Evolutionary conservation across 2,888 invertebrate species (phyloP).

Genomic region (Fissipunctia ypsillon): DNA sequence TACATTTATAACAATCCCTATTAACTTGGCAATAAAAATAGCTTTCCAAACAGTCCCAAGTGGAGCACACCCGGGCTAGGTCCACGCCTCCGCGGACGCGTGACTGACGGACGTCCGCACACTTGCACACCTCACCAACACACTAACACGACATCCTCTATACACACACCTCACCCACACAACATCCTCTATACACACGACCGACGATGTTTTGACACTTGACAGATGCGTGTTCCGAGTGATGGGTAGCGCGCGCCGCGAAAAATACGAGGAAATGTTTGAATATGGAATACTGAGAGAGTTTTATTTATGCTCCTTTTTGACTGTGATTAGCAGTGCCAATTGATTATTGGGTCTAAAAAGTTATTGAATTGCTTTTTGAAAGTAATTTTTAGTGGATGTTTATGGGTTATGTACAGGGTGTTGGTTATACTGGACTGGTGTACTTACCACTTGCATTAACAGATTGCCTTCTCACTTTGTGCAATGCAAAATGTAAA

Average conservation of each 20-base stretch:
- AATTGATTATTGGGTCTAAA: slow-evolving; percentile 60
- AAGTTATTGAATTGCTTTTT: slow-evolving; percentile 34
- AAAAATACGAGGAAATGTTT: slow-evolving; percentile 67
- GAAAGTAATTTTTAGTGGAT: background rate
- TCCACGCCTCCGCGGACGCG: slow-evolving; percentile 79
- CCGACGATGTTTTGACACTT: slow-evolving; percentile 67
- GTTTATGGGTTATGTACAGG: background rate
- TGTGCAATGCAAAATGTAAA: slow-evolving; percentile 1
- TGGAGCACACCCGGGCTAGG: slow-evolving; percentile 67
- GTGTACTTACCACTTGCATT: background rate
- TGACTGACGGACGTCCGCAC: slow-evolving; percentile 84
- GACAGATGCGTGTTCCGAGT: slow-evolving; percentile 67
- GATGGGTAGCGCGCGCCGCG: slow-evolving; percentile 64
- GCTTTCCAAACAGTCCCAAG: slow-evolving; percentile 52
- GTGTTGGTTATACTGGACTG: background rate
- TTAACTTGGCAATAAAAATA: background rate
- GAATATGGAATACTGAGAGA: slow-evolving; percentile 65
- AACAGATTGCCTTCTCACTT: background rate
- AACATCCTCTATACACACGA: slow-evolving; percentile 36
- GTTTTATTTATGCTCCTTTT: slow-evolving; percentile 66
- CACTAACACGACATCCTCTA: slow-evolving; percentile 37
- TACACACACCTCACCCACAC: slow-evolving; percentile 51
- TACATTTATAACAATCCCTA: background rate
- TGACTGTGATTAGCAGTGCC: slow-evolving; percentile 55
- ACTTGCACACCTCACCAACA: slow-evolving; percentile 65